Evolutionary conservation across 2,797 vertebrate genomes (phyloP), one percentile per base, ranked within the genome.

Genomic region (Notolabrus celidotus): DNA sequence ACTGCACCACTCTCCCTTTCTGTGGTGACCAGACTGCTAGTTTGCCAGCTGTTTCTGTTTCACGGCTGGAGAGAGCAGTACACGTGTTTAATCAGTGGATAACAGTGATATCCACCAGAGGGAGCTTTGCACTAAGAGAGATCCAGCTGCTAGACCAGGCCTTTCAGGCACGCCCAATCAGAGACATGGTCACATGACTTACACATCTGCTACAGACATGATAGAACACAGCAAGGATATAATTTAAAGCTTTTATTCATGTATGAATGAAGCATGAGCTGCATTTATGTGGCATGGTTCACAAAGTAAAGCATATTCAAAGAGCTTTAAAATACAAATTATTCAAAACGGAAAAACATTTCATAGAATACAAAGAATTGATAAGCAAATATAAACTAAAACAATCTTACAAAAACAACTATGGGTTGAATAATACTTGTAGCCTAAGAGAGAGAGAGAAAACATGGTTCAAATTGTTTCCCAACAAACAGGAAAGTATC

Each of bases 41-140:
- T 53, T 1, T 33, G 56, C 60, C 71, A 34, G n/a, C 65, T 55
- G 67, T 60, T n/a, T 75, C 60, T 70, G 49, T 47, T 55, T 38
- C 31, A 49, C 0, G 11, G n/a, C 39, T 9, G 47, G 20, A 46
- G 27, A 52, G 69, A 69, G 51, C 39, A 10, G 73, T 56, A 70
- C 81, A 80, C 64, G 67, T 77, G 67, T 72, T 69, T 54, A 5
- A 57, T 33, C 10, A 1, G 1, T 34, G 12, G 5, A 7, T 34
- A 2, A 0, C 1, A 8, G 23, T 3, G 1, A 0, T 7, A 39
- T 67, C 79, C 79, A 73, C 64, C n/a, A 76, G 85, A 52, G 79
- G 82, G 79, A n/a, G 71, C 61, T 20, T 39, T 17, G 20, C 53
- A 50, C 7, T 56, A 16, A 43, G 17, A 46, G 1, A 46, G 16